Percentiles rank a stretch among this genome's conserved stretches.
These are phyloP conservation scores for Ptychadena robeensis DNA, from an alignment of 2,797 vertebrate genomes.

Conservation along the genomic window DNA sequence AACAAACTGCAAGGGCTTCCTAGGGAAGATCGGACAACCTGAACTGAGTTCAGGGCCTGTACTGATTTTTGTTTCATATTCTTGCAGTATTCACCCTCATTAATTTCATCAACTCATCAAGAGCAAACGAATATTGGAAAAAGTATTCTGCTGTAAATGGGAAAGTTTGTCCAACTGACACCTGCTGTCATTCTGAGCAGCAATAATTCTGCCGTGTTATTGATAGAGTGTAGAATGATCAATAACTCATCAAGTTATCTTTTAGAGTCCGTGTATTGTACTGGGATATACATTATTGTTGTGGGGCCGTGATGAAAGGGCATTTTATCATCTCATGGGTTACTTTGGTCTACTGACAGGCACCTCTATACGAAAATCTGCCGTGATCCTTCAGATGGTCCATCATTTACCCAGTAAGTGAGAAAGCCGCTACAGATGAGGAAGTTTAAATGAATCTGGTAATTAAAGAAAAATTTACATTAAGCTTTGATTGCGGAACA, in stretches of 20 bases:
- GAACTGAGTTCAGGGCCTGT: not conserved
- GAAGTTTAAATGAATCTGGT: no score
- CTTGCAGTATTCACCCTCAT: not conserved
- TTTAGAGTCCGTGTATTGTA: slow-evolving; percentile 39
- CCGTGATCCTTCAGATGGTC: not conserved
- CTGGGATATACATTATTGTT: slow-evolving; percentile 48
- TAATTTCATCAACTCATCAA: not conserved
- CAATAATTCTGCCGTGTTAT: slow-evolving; percentile 33
- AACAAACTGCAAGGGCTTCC: not conserved
- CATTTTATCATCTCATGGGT: slow-evolving; percentile 23
- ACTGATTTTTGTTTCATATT: not conserved
- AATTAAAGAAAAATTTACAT: not conserved
- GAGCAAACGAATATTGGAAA: slow-evolving; percentile 30
- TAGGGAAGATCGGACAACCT: not conserved
- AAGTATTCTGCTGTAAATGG: not conserved
- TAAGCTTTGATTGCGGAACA: not conserved
- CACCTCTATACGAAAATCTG: not conserved
- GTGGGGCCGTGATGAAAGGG: slow-evolving; percentile 3
- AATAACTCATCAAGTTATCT: slow-evolving; percentile 54
- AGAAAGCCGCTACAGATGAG: no score
- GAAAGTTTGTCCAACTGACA: not conserved
- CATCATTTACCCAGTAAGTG: not conserved
- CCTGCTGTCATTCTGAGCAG: not conserved
- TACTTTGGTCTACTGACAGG: not conserved
- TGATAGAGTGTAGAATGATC: slow-evolving; percentile 44